Conservation (phyloP, 2,113 vertebrate genomes). For the Epinephelus fuscoguttatus region DNA sequence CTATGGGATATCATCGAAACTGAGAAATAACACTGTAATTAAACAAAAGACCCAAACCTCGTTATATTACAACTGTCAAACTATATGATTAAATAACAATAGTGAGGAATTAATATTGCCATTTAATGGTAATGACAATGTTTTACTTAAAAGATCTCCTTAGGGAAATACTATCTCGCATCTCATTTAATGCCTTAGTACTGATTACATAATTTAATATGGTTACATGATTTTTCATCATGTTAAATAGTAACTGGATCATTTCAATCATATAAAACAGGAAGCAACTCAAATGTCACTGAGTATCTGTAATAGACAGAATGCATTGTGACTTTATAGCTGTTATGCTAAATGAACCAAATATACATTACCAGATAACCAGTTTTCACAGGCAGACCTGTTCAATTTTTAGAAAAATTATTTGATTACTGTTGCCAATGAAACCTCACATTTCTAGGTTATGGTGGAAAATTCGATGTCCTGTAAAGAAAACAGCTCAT, state of each 20-base stretch:
- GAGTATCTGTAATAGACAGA: background rate
- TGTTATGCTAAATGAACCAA: background rate
- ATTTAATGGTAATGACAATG: background rate
- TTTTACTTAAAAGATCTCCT: background rate
- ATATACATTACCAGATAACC: background rate
- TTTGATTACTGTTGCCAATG: background rate
- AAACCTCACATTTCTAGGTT: background rate
- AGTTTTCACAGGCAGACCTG: background rate
- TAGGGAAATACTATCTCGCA: background rate
- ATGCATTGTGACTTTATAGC: background rate
- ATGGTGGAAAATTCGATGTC: background rate
- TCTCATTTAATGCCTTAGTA: background rate
- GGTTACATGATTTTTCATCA: background rate
- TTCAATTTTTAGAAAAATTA: background rate
- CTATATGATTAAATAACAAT: background rate
- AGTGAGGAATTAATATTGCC: background rate
- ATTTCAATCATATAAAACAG: background rate
- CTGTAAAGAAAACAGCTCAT: background rate
- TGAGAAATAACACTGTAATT: constrained; percentile 2
- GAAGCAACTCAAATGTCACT: background rate
- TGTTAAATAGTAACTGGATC: background rate
- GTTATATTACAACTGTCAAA: constrained; percentile 5
- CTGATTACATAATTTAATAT: background rate
- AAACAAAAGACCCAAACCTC: background rate
- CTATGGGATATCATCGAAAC: constrained; percentile 19